phyloP scores from a whole-genome alignment of 2,797 vertebrate genomes.

The Sarcoramphus papa region DNA sequence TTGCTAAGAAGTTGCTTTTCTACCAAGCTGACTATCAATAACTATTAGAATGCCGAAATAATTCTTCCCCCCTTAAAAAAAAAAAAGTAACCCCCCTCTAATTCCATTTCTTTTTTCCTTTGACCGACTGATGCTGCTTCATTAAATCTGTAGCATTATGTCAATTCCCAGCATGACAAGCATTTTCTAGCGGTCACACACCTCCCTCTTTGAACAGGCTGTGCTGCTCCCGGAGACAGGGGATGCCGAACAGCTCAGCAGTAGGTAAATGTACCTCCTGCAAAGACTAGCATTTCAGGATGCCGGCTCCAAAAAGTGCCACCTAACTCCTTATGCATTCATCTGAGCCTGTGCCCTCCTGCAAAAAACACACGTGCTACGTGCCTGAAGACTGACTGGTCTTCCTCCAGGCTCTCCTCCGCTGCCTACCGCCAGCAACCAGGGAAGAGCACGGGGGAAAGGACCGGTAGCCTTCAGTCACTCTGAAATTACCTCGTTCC shows the following conservation, averaged over 20 bases:
- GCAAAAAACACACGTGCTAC: not conserved
- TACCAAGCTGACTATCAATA: not conserved
- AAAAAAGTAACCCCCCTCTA: not conserved
- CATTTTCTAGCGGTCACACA: not conserved
- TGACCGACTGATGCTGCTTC: not conserved
- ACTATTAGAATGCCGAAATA: not conserved
- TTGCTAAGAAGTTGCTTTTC: not conserved
- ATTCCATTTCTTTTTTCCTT: not conserved
- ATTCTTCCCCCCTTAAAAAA: not conserved
- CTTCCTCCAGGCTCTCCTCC: not conserved
- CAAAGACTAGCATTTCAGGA: not conserved
- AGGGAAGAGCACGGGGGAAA: not conserved
- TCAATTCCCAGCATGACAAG: not conserved
- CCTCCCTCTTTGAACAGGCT: not conserved
- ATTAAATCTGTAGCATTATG: not conserved
- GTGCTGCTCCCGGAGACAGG: not conserved
- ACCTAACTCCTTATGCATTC: not conserved
- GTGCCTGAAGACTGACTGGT: not conserved
- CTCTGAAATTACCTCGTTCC: not conserved
- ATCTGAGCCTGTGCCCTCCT: not conserved
- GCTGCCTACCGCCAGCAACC: not conserved
- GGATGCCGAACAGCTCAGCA: not conserved
- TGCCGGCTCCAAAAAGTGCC: not conserved
- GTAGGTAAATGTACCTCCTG: not conserved
- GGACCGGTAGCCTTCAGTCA: not conserved